Evolutionary conservation across 2,797 vertebrate genomes (phyloP).

Genomic region (Xiphorhynchus erythropygius): DNA sequence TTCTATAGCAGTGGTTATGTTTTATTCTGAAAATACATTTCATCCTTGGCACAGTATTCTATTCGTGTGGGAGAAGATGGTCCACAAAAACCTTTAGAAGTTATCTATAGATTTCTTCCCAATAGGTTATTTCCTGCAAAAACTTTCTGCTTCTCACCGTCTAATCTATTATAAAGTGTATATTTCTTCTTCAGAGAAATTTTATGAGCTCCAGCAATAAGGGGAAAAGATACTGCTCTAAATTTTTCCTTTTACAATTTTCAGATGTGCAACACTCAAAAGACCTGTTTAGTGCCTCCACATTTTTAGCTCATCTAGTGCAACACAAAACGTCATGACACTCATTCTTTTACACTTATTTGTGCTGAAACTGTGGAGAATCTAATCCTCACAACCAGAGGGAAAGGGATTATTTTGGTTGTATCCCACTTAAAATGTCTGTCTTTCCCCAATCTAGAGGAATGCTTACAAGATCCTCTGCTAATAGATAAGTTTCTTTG

Average conservation of each 20-base stretch:
- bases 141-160: neutral
- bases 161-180: neutral
- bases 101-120: neutral
- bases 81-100: neutral
- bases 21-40: slow-evolving; percentile 7
- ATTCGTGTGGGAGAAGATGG: neutral
- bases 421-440: neutral
- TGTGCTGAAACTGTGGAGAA: neutral
- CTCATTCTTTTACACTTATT: neutral
- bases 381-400: neutral
- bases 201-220: neutral
- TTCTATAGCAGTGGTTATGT: neutral
- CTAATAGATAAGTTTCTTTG: neutral
- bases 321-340: neutral
- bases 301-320: neutral
- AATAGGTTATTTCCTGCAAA: slow-evolving; percentile 9
- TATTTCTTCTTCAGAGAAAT: slow-evolving; percentile 9
- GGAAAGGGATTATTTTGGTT: neutral
- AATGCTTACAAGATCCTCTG: neutral
- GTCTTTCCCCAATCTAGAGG: neutral
- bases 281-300: neutral
- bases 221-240: neutral
- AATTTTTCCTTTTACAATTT: slow-evolving; percentile 23
- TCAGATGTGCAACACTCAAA: neutral
- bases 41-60: neutral